phyloP scores from a whole-genome alignment of 2,113 vertebrate genomes.

The Chionis minor region DNA sequence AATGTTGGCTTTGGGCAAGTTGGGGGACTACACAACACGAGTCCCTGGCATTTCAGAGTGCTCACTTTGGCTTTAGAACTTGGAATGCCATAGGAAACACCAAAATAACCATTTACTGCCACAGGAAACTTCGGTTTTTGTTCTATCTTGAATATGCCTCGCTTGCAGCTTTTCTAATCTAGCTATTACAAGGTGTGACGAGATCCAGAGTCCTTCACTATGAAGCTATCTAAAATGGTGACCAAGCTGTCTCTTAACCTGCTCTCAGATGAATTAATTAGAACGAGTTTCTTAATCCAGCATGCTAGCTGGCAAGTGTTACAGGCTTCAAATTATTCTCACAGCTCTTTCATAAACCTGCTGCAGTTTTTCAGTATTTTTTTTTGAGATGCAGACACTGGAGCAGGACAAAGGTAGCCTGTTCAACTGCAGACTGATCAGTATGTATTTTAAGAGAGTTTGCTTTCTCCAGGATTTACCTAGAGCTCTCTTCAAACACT shows the following conservation, averaged over 20 bases:
- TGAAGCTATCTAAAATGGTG: neutral
- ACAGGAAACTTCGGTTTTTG: neutral
- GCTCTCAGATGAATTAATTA: neutral
- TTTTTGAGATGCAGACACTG: neutral
- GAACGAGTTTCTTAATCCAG: neutral
- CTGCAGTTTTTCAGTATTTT: neutral
- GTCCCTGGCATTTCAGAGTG: neutral
- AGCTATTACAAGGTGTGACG: neutral
- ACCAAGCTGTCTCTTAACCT: neutral
- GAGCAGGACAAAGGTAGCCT: neutral
- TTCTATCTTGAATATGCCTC: neutral
- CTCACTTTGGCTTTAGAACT: neutral
- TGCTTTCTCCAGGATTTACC: conserved; percentile 7
- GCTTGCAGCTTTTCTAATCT: neutral
- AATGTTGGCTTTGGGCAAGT: neutral
- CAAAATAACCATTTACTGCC: neutral
- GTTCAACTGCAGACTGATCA: neutral
- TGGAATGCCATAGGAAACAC: neutral
- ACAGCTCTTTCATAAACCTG: neutral
- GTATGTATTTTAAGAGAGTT: neutral
- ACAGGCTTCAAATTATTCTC: conserved; percentile 9
- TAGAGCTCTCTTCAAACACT: neutral
- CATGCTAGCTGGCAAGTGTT: neutral
- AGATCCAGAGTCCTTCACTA: neutral
- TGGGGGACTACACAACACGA: neutral